Conservation (phyloP, 2,113 vertebrate genomes). For the Leiothrix lutea region DNA sequence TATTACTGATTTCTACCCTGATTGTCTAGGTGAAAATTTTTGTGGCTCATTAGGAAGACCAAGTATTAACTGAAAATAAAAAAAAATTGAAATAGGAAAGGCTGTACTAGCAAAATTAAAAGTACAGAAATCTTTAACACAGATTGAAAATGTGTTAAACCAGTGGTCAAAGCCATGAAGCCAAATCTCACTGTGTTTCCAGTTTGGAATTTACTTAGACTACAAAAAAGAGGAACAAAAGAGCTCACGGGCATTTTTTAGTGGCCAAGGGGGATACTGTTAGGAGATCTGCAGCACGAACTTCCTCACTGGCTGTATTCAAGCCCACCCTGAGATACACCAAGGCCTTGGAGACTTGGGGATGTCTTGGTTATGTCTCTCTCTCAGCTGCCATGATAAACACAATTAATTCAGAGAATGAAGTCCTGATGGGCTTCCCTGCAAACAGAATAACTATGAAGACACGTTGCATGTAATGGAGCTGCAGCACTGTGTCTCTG, state of each 20-base stretch:
- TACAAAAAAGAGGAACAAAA: background rate
- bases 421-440: background rate
- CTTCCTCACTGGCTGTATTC: background rate
- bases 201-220: background rate
- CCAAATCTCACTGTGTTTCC: background rate
- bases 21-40: background rate
- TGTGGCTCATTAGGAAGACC: background rate
- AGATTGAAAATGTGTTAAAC: background rate
- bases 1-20: background rate
- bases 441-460: background rate
- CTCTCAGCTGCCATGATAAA: background rate
- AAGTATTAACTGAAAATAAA: background rate
- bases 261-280: background rate
- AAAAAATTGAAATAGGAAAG: background rate
- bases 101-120: background rate
- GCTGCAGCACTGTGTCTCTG: background rate
- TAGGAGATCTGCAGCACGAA: background rate
- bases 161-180: background rate
- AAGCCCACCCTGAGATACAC: background rate
- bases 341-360: background rate
- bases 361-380: background rate
- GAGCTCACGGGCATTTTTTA: background rate
- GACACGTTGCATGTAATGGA: background rate
- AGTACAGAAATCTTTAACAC: background rate
- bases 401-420: background rate